phyloP scores from a whole-genome alignment of 2,797 vertebrate genomes.

The Hylomyscus alleni region DNA sequence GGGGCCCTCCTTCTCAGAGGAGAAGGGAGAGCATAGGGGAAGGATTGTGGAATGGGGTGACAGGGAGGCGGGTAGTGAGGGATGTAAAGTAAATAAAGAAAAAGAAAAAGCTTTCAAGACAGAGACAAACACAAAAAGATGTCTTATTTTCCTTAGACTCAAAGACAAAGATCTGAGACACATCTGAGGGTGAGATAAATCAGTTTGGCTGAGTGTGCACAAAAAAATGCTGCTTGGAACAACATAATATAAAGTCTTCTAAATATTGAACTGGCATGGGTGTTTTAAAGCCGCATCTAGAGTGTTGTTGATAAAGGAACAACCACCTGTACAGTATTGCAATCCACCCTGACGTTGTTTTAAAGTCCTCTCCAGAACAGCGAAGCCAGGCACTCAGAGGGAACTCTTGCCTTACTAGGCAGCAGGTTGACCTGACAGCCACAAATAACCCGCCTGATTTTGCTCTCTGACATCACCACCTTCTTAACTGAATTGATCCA shows the following conservation, averaged over 20 bases:
- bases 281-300: background rate
- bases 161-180: constrained; percentile 61
- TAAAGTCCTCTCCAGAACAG: constrained; percentile 1
- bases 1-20: background rate
- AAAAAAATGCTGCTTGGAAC: background rate
- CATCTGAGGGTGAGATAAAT: background rate
- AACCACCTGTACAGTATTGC: background rate
- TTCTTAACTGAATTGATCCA: constrained; percentile 45
- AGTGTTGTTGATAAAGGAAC: background rate
- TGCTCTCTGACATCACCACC: constrained; percentile 35
- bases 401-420: background rate
- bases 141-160: constrained; percentile 17
- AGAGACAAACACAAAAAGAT: constrained; percentile 39
- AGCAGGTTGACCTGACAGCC: constrained; percentile 1
- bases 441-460: background rate
- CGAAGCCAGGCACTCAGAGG: constrained; percentile 12
- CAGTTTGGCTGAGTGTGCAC: background rate
- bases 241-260: background rate
- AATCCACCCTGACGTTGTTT: background rate
- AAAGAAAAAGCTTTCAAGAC: constrained; percentile 44
- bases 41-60: background rate
- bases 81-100: background rate
- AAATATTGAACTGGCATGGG: background rate
- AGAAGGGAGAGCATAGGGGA: background rate
- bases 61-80: background rate